Evolutionary conservation across 2,797 vertebrate species (phyloP), one percentile per base, ranked within the genome.

Genomic region (Artibeus lituratus): DNA sequence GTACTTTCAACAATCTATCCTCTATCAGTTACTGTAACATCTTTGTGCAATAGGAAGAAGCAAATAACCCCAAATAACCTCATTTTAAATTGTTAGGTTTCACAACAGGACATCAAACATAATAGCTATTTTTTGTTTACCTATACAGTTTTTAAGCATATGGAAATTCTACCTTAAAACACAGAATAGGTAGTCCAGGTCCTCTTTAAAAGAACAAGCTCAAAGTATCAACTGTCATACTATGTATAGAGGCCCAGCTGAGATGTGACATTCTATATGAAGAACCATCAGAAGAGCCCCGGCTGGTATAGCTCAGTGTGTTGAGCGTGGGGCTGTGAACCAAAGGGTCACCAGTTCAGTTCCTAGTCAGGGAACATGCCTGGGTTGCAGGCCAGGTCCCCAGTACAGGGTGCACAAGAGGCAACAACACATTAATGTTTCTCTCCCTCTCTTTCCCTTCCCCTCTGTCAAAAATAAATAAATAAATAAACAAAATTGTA

Each of bases 41-140:
- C 7, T 92, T 26, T 90, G 77, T 81, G 7, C 6, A 94, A 90
- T 65, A 94, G 14, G 44, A 95, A 95, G 49, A 70, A 87, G 77
- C 65, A 92, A 93, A 53, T 55, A 57, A 10, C 19, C 15, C 89
- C 65, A 92, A 93, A 53, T 55, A 57, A 10, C 19, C 15, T 91
- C 11, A 85, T 72, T 94, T 84, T 39, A 92, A 96, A 65, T 51
- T 47, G 59, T 21, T 70, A 65, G 39, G 10, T 92, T 92, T 90
- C 21, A 92, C 14, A 90, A 92, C 0, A 92, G 12, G 10, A 44
- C 72, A 95, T 44, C n/a, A 80, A 87, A 93, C 32, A 49, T 78
- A 84, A 29, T 37, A 81, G 59, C 18, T 57, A 77, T 77, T 93
- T 39, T 69, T 82, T 39, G 3, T 72, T 73, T 59, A 86, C 42